Conservation (phyloP, 92 coral and sea anemone genomes). For the Porites rus region DNA sequence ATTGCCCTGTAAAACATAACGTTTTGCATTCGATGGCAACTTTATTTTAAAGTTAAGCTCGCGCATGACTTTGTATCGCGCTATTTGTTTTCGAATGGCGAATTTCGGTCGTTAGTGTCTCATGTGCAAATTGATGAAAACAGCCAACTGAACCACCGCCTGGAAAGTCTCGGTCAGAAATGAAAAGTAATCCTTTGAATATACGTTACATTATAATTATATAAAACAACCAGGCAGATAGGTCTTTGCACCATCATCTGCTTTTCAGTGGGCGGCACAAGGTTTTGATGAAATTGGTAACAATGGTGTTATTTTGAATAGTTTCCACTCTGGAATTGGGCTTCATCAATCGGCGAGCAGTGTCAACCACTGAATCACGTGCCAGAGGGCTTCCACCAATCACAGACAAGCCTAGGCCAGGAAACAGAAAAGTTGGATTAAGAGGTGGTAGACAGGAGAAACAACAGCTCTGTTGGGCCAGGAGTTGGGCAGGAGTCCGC, state of each 20-base stretch:
- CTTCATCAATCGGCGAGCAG: constrained; percentile 22
- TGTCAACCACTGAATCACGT: constrained; percentile 28
- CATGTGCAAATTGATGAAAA: neutral
- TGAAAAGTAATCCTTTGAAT: neutral
- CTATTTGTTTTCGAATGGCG: neutral
- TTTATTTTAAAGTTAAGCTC: neutral
- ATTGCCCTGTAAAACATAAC: too few relatives aligned
- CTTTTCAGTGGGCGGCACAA: too few relatives aligned
- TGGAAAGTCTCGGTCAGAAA: neutral
- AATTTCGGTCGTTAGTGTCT: neutral
- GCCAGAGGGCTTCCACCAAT: constrained; percentile 63
- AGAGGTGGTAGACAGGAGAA: neutral
- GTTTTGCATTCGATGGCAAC: neutral
- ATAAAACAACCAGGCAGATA: neutral
- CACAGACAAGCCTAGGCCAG: constrained; percentile 32
- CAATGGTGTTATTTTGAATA: neutral
- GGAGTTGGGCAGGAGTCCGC: constrained; percentile 87
- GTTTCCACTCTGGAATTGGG: constrained; percentile 71
- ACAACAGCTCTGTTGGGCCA: constrained; percentile 74
- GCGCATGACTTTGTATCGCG: neutral
- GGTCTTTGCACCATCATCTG: neutral
- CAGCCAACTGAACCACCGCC: neutral
- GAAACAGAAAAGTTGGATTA: constrained; percentile 42
- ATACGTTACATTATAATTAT: neutral
- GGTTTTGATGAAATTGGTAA: too few relatives aligned